These are phyloP conservation scores for Autographa pulchrina DNA, from an alignment of 2,888 invertebrate genomes.

Conservation along the genomic window DNA sequence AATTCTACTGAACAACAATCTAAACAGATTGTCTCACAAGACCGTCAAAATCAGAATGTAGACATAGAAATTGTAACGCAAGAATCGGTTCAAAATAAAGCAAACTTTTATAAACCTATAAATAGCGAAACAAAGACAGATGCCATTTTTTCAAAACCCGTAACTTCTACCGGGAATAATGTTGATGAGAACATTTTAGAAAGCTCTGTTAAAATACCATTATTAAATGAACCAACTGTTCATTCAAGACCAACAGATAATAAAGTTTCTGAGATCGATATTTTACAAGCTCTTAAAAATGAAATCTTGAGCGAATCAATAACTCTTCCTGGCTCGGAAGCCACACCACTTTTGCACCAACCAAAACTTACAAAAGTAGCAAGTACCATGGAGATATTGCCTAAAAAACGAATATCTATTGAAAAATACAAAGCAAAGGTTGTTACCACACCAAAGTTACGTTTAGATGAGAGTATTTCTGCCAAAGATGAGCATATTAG, in stretches of 20 bases:
- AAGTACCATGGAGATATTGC: slow-evolving; percentile 72
- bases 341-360: slow-evolving; percentile 80
- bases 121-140: slow-evolving; percentile 14
- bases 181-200: slow-evolving; percentile 43
- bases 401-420: slow-evolving; percentile 85
- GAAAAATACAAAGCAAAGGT: slow-evolving; percentile 85
- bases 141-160: slow-evolving; percentile 11
- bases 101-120: slow-evolving; percentile 79
- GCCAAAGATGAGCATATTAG: slow-evolving; percentile 69
- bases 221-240: slow-evolving; percentile 71
- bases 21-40: neutral
- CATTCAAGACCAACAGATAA: slow-evolving; percentile 63
- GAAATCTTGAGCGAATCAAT: slow-evolving; percentile 82
- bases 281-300: slow-evolving; percentile 85
- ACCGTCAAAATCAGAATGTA: slow-evolving; percentile 4
- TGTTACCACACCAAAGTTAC: slow-evolving; percentile 48
- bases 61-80: slow-evolving; percentile 8
- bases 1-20: slow-evolving; percentile 1
- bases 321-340: slow-evolving; percentile 69
- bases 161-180: slow-evolving; percentile 24
- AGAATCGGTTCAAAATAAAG: slow-evolving; percentile 56
- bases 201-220: slow-evolving; percentile 73
- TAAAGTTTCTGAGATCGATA: slow-evolving; percentile 83
- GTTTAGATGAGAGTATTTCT: slow-evolving; percentile 53
- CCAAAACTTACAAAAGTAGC: slow-evolving; percentile 83